Base-by-base conservation (phyloP, 2,113 vertebrate genomes). In the Rhinogobius similis region DNA sequence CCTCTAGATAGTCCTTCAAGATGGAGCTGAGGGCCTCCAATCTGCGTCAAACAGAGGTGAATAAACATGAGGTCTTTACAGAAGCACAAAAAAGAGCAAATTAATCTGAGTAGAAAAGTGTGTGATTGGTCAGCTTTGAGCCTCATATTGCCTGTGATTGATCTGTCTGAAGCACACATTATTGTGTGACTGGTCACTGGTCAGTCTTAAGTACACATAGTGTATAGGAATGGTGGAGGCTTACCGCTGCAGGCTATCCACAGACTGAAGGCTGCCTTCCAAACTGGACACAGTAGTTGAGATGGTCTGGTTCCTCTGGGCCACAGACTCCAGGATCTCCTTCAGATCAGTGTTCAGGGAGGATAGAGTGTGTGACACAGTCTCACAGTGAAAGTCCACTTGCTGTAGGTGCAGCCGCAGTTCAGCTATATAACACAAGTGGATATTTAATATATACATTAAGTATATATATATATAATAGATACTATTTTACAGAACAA, bases 1-100 rank as follows among this genome's bases (percentile, higher is more conserved):
- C 4, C 36, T 88, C 75, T 48, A 86, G 29, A 64, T 66, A 14
- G 24, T 85, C 61, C 81, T 86, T 83, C 62, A 89, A 68, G 77
- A 68, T 1, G 55, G 78, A 26, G 68, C 70, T 68, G 0, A 83
- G 1, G 2, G 39, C 58, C 24, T 79, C 50, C 75, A 80, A 26
- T 4, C 85, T 89, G 39, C 46, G 75, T 12, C 10, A 39, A 13
- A 70, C 44, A 72, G 11, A 62, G 8, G 61, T 41, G n/a, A 50
- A 36, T 4, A 71, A 29, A 43, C 23, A 55, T 13, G 1, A 50
- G 50, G 38, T 10, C 52, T 11, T 8, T 24, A 26, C 11, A 13
- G 1, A 26, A 52, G 21, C 24, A 68, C n/a, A 63, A 48, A 74
- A 8, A 65, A 5, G n/a, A 53, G 20, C 3, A 0, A 18, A 48